phyloP scores from a whole-genome alignment of 2,797 vertebrate genomes.

The Sebastes glaucus region DNA sequence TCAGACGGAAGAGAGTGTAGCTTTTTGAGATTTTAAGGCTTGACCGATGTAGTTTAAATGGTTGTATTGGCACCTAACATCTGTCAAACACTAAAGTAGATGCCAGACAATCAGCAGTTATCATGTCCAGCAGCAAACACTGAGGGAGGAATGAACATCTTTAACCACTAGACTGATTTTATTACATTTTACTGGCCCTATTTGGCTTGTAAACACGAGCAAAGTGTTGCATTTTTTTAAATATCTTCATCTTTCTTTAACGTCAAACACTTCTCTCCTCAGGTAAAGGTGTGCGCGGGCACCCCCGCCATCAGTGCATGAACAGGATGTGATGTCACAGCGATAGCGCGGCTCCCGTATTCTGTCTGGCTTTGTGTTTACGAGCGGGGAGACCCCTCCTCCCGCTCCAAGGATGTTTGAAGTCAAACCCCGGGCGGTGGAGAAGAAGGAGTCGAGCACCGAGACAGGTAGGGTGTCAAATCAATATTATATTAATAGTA shows the following conservation, averaged over 20 bases:
- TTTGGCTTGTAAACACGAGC: neutral
- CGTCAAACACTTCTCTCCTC: neutral
- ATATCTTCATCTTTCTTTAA: neutral
- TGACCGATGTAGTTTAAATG: neutral
- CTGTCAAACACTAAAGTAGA: neutral
- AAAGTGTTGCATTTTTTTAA: no score
- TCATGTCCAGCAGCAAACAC: neutral
- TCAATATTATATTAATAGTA: neutral
- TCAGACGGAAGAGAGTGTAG: neutral
- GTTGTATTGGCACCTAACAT: neutral
- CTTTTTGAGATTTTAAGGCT: neutral
- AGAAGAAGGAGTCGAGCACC: constrained; percentile 86
- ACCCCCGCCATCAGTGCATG: constrained; percentile 2
- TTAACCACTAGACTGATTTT: no score
- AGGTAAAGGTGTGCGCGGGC: constrained; percentile 54
- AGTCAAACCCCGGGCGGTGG: constrained; percentile 88
- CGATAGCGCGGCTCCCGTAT: neutral
- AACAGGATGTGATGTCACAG: constrained; percentile 76
- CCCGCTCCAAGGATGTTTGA: constrained; percentile 83
- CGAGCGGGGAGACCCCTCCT: constrained; percentile 48
- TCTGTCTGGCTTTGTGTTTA: constrained; percentile 49
- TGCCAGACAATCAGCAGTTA: neutral
- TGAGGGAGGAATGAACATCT: neutral
- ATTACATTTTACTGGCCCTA: no score
- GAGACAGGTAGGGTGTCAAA: constrained; percentile 82